Base-by-base conservation (phyloP, 2,113 vertebrate species). In the Bagarius yarrelli region DNA sequence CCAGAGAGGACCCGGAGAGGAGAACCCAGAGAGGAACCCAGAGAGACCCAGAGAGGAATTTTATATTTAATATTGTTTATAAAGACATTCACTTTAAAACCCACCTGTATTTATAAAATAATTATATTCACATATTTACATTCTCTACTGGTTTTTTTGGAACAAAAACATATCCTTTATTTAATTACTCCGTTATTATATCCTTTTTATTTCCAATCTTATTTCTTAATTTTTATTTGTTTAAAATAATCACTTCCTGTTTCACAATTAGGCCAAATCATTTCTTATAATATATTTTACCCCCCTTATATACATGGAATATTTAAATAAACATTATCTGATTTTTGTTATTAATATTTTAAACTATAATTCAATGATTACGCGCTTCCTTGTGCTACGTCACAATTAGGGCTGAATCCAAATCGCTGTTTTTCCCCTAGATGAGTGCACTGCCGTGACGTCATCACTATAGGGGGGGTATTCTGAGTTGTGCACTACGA, bases 401-500 rank as follows among this genome's bases (percentile, higher is more conserved):
- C 8, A 52, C n/a, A 27, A 53, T 52, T 21, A 19, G 5, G 70
- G 50, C 16, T 53, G 18, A 30, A 53, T 21, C 50, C 6, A 32
- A 53, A 30, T 13, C 16, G 4, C 14, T 19, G 14, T 1, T 4
- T 30, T 19, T 27, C 21, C 50, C 50, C 18, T 53, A 5, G 8
- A 32, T 21, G 18, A 21, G 70, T 55, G 19, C 70, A 55, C 70
- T 73, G 23, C 23, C 0, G 13, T 34, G 19, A 6, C 11, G 21
- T 1, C 15, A 12, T 2, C 0, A 13, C 19, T 2, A 5, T 1
- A 15, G 5, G 25, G 5, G 21, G 0, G 30, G 1, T 55, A 21
- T 50, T 15, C 47, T 30, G 4, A 6, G 18, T 55, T 32, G 70
- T 53, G 27, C 18, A 73, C 50, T 23, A 73, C 50, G 2, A 5